phyloP scores from a whole-genome alignment of 2,113 vertebrate genomes.

The Crotophaga sulcirostris region DNA sequence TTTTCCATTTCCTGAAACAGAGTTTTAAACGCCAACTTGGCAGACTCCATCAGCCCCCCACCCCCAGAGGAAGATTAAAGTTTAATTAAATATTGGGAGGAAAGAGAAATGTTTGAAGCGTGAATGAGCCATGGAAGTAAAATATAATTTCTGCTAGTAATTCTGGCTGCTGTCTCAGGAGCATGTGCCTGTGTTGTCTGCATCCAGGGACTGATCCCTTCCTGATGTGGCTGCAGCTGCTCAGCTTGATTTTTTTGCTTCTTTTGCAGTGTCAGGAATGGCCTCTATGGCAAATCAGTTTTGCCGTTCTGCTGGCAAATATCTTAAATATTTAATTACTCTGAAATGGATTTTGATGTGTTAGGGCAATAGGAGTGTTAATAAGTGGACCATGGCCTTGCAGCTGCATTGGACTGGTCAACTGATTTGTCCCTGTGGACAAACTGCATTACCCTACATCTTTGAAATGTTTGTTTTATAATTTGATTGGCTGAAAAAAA shows the following conservation, averaged over 20 bases:
- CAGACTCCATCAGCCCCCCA: rapidly evolving
- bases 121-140: neutral
- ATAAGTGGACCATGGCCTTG: neutral
- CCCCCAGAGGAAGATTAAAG: neutral
- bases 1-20: neutral
- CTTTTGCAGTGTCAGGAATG: neutral
- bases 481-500: neutral
- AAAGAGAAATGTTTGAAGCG: neutral
- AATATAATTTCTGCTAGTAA: neutral
- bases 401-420: neutral
- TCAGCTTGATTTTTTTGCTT: neutral
- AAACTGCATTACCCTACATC: neutral
- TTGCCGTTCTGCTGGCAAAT: neutral
- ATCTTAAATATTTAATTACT: neutral
- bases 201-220: neutral
- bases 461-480: neutral
- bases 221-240: neutral
- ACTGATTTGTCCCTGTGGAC: neutral
- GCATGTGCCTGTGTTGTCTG: rapidly evolving
- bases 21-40: neutral
- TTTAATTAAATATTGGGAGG: neutral
- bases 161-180: neutral
- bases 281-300: neutral
- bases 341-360: neutral
- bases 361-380: neutral